Conservation (phyloP, 2,113 vertebrate species). For the Anguilla japonica region DNA sequence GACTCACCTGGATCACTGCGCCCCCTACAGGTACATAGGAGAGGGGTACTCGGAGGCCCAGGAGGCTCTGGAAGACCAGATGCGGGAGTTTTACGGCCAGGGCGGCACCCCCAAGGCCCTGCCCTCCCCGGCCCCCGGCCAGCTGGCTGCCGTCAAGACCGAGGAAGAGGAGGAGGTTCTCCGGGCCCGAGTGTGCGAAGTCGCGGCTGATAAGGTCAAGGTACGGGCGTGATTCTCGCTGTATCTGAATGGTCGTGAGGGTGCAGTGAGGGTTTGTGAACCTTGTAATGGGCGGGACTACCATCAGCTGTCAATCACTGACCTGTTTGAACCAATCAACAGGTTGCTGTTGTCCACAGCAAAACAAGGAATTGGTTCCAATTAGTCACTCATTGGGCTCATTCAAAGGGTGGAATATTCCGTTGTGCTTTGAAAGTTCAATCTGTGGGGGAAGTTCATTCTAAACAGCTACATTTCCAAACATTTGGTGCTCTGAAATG, state of each 20-base stretch:
- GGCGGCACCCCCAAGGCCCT: slow-evolving; percentile 52
- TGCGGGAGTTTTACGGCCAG: slow-evolving; percentile 83
- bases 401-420: no score
- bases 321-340: no score
- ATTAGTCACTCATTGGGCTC: no score
- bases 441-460: no score
- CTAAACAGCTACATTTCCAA: no score
- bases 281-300: no score
- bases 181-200: slow-evolving; percentile 77
- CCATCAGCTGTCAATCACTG: no score
- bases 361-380: no score
- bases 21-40: slow-evolving; percentile 82
- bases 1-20: no score
- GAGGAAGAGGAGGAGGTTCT: slow-evolving; percentile 81
- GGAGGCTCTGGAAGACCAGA: slow-evolving; percentile 91
- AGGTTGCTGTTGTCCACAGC: no score
- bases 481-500: no score
- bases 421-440: no score
- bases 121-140: slow-evolving; percentile 67
- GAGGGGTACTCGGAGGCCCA: slow-evolving; percentile 88
- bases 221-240: slow-evolving; percentile 60
- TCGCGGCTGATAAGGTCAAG: slow-evolving; percentile 74
- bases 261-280: background rate
- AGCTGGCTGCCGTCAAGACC: slow-evolving; percentile 79
- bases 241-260: background rate